Evolutionary conservation across 2,113 vertebrate species (phyloP).

Genomic region (Siniperca chuatsi): DNA sequence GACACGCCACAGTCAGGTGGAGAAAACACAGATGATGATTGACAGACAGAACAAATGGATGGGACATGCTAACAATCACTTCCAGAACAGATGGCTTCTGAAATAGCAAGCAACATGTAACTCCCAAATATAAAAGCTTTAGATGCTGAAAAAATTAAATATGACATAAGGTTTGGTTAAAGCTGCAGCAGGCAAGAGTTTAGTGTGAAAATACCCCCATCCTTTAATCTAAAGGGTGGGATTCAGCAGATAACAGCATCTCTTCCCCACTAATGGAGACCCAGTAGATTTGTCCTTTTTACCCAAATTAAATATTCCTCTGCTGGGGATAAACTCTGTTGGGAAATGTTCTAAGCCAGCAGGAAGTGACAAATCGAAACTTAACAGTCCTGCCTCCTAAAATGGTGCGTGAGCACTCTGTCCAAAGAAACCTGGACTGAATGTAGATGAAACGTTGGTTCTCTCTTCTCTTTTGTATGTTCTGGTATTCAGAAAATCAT

Average conservation of each 20-base stretch:
- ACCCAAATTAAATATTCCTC: slow-evolving; percentile 29
- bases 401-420: slow-evolving; percentile 13
- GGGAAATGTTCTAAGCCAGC: slow-evolving; percentile 34
- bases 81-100: slow-evolving; percentile 32
- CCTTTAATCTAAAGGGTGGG: slow-evolving; percentile 8
- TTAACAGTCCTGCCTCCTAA: slow-evolving; percentile 2
- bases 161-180: not conserved
- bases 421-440: slow-evolving; percentile 2
- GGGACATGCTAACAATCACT: not conserved
- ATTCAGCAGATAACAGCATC: slow-evolving; percentile 36
- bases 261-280: slow-evolving; percentile 25
- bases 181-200: not conserved
- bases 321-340: not conserved
- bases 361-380: slow-evolving; percentile 42
- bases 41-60: slow-evolving; percentile 39
- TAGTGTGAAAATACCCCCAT: slow-evolving; percentile 5
- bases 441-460: not conserved
- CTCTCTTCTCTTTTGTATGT: slow-evolving; percentile 19
- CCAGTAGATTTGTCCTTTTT: slow-evolving; percentile 28
- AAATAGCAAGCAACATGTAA: not conserved
- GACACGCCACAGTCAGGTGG: not conserved
- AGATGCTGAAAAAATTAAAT: not conserved
- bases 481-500: slow-evolving; percentile 8
- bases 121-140: not conserved
- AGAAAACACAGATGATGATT: slow-evolving; percentile 27